Evolutionary conservation across 2,888 invertebrate species (phyloP).

Genomic region (Agrochola circellaris): DNA sequence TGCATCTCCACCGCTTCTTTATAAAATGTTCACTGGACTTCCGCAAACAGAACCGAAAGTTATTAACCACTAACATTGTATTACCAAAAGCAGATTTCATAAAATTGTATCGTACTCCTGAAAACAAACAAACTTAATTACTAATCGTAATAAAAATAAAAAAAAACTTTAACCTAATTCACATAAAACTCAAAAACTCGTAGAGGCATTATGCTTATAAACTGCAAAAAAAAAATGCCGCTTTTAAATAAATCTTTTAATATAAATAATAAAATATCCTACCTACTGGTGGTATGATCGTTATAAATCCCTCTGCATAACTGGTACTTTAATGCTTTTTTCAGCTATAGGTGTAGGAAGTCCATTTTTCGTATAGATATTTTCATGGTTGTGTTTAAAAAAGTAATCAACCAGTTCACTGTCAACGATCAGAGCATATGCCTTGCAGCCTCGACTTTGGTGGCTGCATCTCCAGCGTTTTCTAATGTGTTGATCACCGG

Average conservation of each 20-base stretch:
- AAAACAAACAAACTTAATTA: not conserved
- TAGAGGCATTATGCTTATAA: not conserved
- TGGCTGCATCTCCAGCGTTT: conserved; percentile 38
- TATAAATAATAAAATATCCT: not conserved
- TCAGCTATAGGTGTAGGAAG: too few species aligned
- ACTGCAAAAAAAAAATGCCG: too few species aligned
- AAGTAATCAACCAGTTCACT: not conserved
- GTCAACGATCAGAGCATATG: conserved; percentile 8
- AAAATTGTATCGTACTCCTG: not conserved
- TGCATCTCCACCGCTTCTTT: conserved; percentile 36
- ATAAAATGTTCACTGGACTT: not conserved
- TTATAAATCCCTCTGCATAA: not conserved
- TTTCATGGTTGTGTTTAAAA: conserved; percentile 12
- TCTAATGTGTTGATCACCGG: not conserved
- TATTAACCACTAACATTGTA: conserved; percentile 22
- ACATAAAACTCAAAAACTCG: not conserved
- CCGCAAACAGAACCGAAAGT: conserved; percentile 12
- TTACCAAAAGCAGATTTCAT: conserved; percentile 21
- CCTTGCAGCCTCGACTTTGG: conserved; percentile 26
- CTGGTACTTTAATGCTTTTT: not conserved
- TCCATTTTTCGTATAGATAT: not conserved
- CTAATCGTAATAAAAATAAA: not conserved
- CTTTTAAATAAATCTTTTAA: not conserved
- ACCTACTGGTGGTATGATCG: not conserved
- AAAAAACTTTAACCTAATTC: not conserved